A percentile compares a stretch with the other conserved stretches of the same genome.
phyloP scores from a whole-genome alignment of 2,888 invertebrate species.

The Diaphora mendica region DNA sequence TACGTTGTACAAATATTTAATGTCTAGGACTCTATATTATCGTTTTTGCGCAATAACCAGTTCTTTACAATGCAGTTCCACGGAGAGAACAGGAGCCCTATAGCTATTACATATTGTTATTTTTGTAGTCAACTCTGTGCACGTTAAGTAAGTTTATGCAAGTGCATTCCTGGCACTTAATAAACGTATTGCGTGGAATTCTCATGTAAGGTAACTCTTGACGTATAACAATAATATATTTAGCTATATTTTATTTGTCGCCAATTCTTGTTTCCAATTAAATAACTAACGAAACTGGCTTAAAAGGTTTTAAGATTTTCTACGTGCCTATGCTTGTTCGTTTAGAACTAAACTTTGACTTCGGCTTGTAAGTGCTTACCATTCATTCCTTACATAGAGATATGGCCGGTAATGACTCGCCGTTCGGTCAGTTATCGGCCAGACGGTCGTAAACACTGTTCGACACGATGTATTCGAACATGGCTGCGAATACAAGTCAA shows the following conservation, averaged over 20 bases:
- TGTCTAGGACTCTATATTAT: constrained; percentile 77
- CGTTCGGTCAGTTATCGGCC: constrained; percentile 77
- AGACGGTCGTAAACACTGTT: constrained; percentile 82
- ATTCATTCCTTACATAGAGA: constrained; percentile 83
- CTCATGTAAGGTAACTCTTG: constrained; percentile 26
- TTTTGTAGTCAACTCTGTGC: constrained; percentile 55
- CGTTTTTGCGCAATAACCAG: constrained; percentile 81
- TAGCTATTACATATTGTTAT: constrained; percentile 65
- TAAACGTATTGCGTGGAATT: constrained; percentile 23
- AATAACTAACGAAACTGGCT: constrained; percentile 70
- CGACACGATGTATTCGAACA: constrained; percentile 78
- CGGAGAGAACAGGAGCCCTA: constrained; percentile 68
- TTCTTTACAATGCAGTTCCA: constrained; percentile 72
- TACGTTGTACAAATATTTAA: constrained; percentile 84
- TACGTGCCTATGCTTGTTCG: constrained; percentile 76
- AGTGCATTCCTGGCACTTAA: constrained; percentile 31
- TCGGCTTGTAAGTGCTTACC: constrained; percentile 78
- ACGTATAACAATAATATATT: constrained; percentile 11
- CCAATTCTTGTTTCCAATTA: constrained; percentile 67
- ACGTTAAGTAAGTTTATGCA: constrained; percentile 40
- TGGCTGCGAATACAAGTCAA: constrained; percentile 77
- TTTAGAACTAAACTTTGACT: constrained; percentile 73
- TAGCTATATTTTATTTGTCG: constrained; percentile 41
- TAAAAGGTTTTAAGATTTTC: constrained; percentile 64
- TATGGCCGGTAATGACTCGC: constrained; percentile 82